Evolutionary conservation across 2,888 invertebrate species (phyloP).

Genomic region (Imbricaverruca yamaguchii): DNA sequence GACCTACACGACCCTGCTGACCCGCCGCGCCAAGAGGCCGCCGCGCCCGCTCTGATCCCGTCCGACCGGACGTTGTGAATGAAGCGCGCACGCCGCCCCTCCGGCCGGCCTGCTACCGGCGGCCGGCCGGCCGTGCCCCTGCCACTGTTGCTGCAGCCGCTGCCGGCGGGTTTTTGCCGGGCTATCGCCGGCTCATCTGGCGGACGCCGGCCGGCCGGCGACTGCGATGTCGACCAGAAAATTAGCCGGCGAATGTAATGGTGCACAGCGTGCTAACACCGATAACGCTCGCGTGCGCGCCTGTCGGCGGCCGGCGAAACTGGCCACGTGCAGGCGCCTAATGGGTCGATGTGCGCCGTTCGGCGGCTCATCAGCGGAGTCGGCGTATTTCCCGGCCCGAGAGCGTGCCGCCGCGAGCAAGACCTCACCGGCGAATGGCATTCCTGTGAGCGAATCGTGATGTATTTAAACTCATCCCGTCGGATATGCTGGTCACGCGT

Average conservation of each 20-base stretch:
- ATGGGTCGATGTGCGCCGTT: not conserved
- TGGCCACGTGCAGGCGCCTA: not conserved
- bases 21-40: too few relatives aligned
- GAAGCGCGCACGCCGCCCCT: not conserved
- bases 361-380: not conserved
- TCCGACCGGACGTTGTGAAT: too few relatives aligned
- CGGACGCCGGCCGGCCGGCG: not conserved
- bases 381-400: not conserved
- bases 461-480: not conserved
- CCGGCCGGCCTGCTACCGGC: not conserved
- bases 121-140: not conserved
- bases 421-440: not conserved
- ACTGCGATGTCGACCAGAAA: not conserved
- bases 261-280: not conserved
- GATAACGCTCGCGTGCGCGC: not conserved
- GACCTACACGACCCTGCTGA: too few relatives aligned
- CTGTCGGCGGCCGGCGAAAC: not conserved
- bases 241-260: not conserved
- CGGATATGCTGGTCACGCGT: not conserved
- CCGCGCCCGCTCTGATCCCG: too few relatives aligned
- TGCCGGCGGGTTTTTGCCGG: not conserved
- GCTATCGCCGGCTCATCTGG: not conserved
- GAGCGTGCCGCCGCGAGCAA: not conserved
- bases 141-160: not conserved
- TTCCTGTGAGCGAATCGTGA: slow-evolving; percentile 9